Conservation (phyloP, 2,797 vertebrate species). For the Lacerta agilis region DNA sequence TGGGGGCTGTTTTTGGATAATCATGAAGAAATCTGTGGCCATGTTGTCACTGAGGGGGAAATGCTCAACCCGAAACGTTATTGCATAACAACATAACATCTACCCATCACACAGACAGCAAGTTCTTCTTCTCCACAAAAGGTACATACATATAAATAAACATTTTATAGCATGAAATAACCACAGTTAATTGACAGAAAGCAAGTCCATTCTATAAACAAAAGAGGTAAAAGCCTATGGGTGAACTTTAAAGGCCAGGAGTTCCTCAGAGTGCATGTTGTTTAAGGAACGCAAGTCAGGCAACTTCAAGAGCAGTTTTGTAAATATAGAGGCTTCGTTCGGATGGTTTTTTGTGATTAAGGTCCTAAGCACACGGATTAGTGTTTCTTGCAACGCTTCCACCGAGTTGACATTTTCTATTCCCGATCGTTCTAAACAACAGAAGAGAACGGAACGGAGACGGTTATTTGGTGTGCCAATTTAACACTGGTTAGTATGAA, state of each 20-base stretch:
- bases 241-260: constrained; percentile 97
- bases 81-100: constrained; percentile 62
- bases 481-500: background rate
- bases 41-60: constrained; percentile 36
- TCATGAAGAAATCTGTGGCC: background rate
- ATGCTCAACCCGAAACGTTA: constrained; percentile 67
- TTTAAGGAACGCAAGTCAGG: constrained; percentile 97
- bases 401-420: constrained; percentile 92
- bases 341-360: constrained; percentile 95
- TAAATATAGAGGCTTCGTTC: constrained; percentile 92
- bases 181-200: constrained; percentile 67
- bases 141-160: constrained; percentile 67
- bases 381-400: constrained; percentile 94
- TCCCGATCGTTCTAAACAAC: constrained; percentile 90
- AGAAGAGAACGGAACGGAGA: background rate
- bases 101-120: constrained; percentile 59
- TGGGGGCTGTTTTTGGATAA: constrained; percentile 54
- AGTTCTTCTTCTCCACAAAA: constrained; percentile 61
- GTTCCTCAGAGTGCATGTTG: constrained; percentile 99
- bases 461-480: constrained; percentile 13
- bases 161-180: constrained; percentile 71
- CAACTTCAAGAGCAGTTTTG: constrained; percentile 96
- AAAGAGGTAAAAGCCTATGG: constrained; percentile 77
- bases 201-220: constrained; percentile 61
- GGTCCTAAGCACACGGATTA: constrained; percentile 93